phyloP scores from a whole-genome alignment of 2,113 vertebrate genomes.

The Lagenorhynchus albirostris region DNA sequence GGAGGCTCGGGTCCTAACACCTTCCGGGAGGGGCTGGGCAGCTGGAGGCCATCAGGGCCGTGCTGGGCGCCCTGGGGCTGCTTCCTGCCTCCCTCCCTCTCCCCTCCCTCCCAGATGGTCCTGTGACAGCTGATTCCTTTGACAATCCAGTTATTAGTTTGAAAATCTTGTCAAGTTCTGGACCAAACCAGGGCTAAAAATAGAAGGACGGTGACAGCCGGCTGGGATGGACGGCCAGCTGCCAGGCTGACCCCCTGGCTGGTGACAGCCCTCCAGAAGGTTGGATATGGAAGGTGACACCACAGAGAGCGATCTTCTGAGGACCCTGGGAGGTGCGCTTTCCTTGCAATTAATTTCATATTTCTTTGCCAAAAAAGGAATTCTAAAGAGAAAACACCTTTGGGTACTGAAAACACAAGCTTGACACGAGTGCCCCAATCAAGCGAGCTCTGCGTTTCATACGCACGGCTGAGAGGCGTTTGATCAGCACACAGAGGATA shows the following conservation, averaged over 20 bases:
- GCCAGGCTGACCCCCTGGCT: constrained; percentile 39
- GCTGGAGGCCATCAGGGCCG: background rate
- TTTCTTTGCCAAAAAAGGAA: constrained; percentile 54
- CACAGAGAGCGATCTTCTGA: constrained; percentile 24
- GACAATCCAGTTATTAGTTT: constrained; percentile 72
- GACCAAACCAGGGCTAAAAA: constrained; percentile 68
- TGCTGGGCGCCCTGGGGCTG: too few species aligned
- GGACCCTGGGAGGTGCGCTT: constrained; percentile 5
- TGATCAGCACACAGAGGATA: background rate
- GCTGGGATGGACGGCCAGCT: background rate
- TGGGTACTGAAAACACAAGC: constrained; percentile 49
- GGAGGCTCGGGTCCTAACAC: background rate
- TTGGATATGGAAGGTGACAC: constrained; percentile 39
- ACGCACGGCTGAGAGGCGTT: accelerated
- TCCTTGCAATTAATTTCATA: constrained; percentile 68
- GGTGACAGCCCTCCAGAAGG: constrained; percentile 46
- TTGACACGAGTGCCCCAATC: background rate
- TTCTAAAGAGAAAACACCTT: constrained; percentile 59
- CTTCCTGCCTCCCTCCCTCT: too few species aligned
- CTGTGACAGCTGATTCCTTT: constrained; percentile 51
- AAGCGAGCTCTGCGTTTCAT: background rate
- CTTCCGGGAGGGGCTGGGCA: background rate
- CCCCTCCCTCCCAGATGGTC: background rate
- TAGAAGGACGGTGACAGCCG: constrained; percentile 35
- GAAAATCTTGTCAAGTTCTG: constrained; percentile 72